phyloP scores from a whole-genome alignment of 2,888 invertebrate genomes.

The Dicyrtoma fusca region DNA sequence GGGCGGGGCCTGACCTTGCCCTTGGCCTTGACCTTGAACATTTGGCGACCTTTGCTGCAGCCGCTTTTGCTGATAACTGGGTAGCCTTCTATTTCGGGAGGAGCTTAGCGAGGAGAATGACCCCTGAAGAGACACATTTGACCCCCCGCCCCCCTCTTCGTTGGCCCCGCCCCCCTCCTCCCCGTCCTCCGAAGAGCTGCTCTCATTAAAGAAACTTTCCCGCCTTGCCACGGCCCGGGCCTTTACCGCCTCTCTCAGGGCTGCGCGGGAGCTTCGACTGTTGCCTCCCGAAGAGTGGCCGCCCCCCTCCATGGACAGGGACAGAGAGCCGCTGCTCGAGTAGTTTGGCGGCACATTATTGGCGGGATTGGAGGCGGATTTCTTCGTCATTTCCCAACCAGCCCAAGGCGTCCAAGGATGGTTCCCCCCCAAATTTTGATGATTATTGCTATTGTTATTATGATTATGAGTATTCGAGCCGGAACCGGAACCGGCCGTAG shows the following conservation, averaged over 20 bases:
- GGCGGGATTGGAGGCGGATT: conserved; percentile 10
- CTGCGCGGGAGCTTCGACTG: conserved; percentile 44
- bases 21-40: neutral
- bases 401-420: conserved; percentile 36
- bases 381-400: conserved; percentile 56
- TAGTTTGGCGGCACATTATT: conserved; percentile 41
- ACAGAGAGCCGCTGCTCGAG: conserved; percentile 53
- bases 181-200: conserved; percentile 49
- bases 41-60: neutral
- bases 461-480: neutral
- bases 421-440: too few species aligned
- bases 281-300: conserved; percentile 22
- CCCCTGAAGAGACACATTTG: conserved; percentile 43
- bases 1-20: neutral
- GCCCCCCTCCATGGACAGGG: conserved; percentile 41
- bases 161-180: conserved; percentile 34
- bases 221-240: conserved; percentile 55
- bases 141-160: conserved; percentile 36
- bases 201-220: conserved; percentile 51
- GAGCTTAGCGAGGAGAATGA: conserved; percentile 53
- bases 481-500: too few species aligned
- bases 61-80: neutral
- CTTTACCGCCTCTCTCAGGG: conserved; percentile 54
- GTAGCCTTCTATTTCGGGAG: conserved; percentile 44
- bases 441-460: conserved; percentile 17